phyloP scores from a whole-genome alignment of 2,113 vertebrate genomes.

The Microtus oregoni region DNA sequence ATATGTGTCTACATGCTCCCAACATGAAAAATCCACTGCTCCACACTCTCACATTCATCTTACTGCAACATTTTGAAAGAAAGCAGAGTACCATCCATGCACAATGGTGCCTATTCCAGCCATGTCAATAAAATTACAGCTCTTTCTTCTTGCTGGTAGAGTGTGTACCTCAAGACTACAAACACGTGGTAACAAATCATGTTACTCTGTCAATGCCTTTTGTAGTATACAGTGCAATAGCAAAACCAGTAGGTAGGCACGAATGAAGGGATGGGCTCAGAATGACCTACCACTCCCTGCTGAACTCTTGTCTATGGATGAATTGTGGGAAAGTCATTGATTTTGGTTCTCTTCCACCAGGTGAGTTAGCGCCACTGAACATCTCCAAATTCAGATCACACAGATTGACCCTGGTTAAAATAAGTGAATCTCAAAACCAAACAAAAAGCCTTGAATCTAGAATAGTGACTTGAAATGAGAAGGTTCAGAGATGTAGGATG shows the following conservation, averaged over 20 bases:
- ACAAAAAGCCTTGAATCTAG: background rate
- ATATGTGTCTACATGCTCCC: fast-evolving
- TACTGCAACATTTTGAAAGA: background rate
- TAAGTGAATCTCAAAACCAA: background rate
- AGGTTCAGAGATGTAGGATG: no score
- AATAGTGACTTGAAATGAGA: background rate
- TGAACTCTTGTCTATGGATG: background rate
- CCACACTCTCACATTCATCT: background rate
- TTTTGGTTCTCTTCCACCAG: background rate
- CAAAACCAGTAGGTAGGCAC: background rate
- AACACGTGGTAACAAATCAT: background rate
- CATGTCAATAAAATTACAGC: fast-evolving
- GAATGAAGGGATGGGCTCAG: background rate
- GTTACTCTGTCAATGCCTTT: no score
- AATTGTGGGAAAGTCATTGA: background rate
- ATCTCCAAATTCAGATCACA: background rate
- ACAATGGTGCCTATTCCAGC: no score
- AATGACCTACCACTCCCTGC: background rate
- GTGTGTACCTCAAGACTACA: background rate
- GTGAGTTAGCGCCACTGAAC: no score
- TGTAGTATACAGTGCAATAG: background rate
- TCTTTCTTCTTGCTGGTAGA: background rate
- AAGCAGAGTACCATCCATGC: background rate
- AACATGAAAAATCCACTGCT: fast-evolving
- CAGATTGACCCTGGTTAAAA: background rate